Evolutionary conservation across 2,797 vertebrate genomes (phyloP).

Genomic region (Lepilemur septentrionalis): DNA sequence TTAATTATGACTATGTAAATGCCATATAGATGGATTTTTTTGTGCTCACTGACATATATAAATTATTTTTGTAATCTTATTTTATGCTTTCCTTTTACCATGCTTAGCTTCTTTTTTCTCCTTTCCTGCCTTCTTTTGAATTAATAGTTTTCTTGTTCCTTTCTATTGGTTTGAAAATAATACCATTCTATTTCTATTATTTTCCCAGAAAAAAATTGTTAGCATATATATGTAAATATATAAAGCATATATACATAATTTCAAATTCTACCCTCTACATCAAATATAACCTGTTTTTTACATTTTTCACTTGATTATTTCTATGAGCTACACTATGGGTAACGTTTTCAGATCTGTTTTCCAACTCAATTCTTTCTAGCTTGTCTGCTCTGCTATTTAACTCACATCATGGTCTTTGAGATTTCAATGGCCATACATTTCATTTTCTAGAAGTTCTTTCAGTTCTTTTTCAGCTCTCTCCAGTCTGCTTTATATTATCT

Average conservation of each 20-base stretch:
- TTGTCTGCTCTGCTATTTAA: neutral
- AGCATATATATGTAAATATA: neutral
- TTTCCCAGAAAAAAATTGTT: neutral
- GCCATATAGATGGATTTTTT: neutral
- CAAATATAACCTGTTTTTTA: slow-evolving; percentile 11
- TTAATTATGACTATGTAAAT: neutral
- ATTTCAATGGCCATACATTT: neutral
- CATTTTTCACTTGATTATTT: slow-evolving; percentile 18
- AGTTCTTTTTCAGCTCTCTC: neutral
- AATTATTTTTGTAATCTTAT: neutral
- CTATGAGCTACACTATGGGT: neutral
- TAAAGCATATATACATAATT: neutral
- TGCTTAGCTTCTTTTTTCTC: slow-evolving; percentile 12
- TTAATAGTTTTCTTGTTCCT: neutral
- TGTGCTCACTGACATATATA: neutral
- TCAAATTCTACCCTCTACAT: neutral
- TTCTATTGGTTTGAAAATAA: slow-evolving; percentile 16
- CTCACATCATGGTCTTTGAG: neutral
- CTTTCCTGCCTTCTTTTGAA: slow-evolving; percentile 10
- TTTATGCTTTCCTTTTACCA: neutral
- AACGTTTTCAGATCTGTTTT: neutral
- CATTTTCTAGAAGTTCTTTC: neutral
- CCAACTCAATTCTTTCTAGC: neutral
- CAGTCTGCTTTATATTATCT: neutral
- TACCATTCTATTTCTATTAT: slow-evolving; percentile 30